Evolutionary conservation across 2,113 vertebrate genomes (phyloP).

Genomic region (Oncorhynchus kisutch): DNA sequence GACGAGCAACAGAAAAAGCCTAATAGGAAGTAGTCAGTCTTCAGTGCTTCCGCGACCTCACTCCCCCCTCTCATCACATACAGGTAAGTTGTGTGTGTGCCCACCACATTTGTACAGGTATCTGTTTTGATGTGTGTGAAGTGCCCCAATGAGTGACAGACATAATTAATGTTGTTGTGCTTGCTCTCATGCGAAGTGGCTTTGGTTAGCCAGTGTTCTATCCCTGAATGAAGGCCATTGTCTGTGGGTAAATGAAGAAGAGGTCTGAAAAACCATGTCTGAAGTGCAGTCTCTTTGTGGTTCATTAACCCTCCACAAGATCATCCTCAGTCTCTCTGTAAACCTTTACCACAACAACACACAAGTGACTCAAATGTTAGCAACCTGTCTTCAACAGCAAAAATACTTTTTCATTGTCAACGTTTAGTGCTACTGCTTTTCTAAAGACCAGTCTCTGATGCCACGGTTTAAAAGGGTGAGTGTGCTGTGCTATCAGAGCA

Average conservation of each 20-base stretch:
- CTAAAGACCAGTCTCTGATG: no score
- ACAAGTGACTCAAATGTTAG: background rate
- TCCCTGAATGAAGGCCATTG: slow-evolving; percentile 35
- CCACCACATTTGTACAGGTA: background rate
- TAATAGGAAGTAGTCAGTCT: slow-evolving; percentile 92
- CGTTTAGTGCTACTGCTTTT: background rate
- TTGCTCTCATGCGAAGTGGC: background rate
- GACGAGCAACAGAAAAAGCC: slow-evolving; percentile 94
- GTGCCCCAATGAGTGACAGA: background rate
- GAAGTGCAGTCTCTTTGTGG: slow-evolving; percentile 15
- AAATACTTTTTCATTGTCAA: no score
- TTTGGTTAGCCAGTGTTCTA: background rate
- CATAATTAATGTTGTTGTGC: background rate
- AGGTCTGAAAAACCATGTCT: slow-evolving; percentile 1
- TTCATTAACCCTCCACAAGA: slow-evolving; percentile 12
- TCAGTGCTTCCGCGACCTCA: slow-evolving; percentile 89
- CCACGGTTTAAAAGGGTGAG: background rate
- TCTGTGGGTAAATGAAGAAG: slow-evolving; percentile 25
- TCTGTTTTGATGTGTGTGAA: background rate
- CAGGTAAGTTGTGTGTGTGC: slow-evolving; percentile 75
- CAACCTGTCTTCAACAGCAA: background rate
- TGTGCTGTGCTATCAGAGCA: background rate
- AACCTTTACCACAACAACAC: background rate
- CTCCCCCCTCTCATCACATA: slow-evolving; percentile 91
- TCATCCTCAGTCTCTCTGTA: background rate